Percentiles rank a stretch among this genome's conserved stretches.
Conservation (phyloP, 2,797 vertebrate genomes). For the Buphagus erythrorhynchus region DNA sequence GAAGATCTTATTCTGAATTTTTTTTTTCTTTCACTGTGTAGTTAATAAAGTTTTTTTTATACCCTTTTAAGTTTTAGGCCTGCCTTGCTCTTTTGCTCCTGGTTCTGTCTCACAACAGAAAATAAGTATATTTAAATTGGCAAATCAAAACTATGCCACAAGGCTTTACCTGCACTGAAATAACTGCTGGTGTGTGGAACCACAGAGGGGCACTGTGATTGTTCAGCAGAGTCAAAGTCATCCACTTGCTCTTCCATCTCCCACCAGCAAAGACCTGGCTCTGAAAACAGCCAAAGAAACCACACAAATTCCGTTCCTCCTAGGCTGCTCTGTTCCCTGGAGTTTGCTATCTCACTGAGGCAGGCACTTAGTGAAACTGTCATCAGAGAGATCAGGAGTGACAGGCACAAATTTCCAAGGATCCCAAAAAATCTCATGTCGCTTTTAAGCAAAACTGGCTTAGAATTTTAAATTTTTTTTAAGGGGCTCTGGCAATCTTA, state of each 20-base stretch:
- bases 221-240: neutral
- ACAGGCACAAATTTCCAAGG: conserved; percentile 9
- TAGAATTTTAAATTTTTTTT: neutral
- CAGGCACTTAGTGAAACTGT: neutral
- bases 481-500: neutral
- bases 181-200: neutral
- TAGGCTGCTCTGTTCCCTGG: neutral
- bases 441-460: neutral
- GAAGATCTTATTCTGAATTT: too few species aligned
- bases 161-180: neutral
- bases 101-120: too few species aligned
- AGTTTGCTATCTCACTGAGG: neutral
- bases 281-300: neutral
- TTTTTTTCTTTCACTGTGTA: too few species aligned
- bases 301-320: neutral
- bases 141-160: too few species aligned
- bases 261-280: neutral
- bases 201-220: neutral
- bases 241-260: neutral
- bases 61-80: too few species aligned
- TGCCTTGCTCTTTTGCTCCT: too few species aligned
- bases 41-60: too few species aligned
- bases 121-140: too few species aligned
- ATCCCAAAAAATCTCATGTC: neutral
- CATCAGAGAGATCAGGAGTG: neutral